Evolutionary conservation across 2,797 vertebrate species (phyloP).

Genomic region (Lerista edwardsae): DNA sequence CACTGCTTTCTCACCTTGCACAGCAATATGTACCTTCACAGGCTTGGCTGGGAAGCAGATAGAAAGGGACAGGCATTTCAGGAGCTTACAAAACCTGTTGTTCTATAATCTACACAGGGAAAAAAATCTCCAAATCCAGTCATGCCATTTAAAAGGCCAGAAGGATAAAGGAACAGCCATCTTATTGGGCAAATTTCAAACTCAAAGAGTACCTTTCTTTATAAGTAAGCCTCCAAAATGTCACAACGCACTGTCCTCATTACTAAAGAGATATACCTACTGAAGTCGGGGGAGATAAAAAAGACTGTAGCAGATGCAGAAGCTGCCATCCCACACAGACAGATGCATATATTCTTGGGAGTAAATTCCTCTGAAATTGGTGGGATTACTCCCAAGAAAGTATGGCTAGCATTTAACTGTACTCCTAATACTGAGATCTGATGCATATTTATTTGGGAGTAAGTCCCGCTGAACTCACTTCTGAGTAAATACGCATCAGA

Average conservation of each 20-base stretch:
- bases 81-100: background rate
- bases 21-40: background rate
- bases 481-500: background rate
- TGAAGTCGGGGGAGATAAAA: background rate
- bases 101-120: background rate
- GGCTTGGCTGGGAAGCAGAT: background rate
- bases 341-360: background rate
- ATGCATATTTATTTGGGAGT: background rate
- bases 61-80: background rate
- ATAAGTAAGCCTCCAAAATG: background rate
- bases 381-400: background rate
- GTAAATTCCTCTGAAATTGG: background rate
- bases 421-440: background rate
- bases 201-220: background rate
- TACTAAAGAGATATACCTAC: background rate
- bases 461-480: background rate
- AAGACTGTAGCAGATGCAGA: background rate
- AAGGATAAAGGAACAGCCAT: constrained; percentile 22
- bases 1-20: background rate
- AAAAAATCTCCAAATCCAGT: background rate
- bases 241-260: background rate
- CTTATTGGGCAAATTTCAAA: background rate
- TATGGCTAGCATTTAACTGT: background rate
- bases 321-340: background rate
- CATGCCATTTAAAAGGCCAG: constrained; percentile 11